phyloP scores from a whole-genome alignment of 2,797 vertebrate species.

The Atherinosoma microstoma region DNA sequence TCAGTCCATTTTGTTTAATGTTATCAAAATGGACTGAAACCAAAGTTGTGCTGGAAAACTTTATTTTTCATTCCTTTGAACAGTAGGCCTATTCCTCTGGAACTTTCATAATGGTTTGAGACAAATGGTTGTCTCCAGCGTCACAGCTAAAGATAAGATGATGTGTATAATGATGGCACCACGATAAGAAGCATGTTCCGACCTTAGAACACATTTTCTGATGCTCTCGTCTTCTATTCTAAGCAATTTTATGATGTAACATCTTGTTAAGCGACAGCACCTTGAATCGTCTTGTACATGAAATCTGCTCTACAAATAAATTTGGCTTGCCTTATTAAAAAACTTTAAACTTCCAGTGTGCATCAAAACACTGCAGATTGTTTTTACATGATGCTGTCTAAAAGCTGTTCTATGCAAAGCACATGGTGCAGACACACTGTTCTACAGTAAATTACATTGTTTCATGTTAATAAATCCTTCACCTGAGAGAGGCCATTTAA shows the following conservation, averaged over 20 bases:
- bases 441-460: slow-evolving; percentile 4
- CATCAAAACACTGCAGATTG: background rate
- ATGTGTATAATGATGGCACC: slow-evolving; percentile 1
- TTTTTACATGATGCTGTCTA: slow-evolving; percentile 10
- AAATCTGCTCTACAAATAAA: too few relatives aligned
- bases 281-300: too few relatives aligned
- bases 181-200: slow-evolving; percentile 10
- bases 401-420: slow-evolving; percentile 13
- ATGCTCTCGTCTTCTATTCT: slow-evolving; percentile 9
- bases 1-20: background rate
- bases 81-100: too few relatives aligned
- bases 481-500: slow-evolving; percentile 1
- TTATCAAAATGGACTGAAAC: background rate
- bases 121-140: background rate
- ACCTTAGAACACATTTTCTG: background rate
- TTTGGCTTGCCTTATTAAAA: background rate
- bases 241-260: slow-evolving; percentile 17
- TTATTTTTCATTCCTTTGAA: background rate
- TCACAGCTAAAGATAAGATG: slow-evolving; percentile 7
- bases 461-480: slow-evolving; percentile 4
- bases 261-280: background rate
- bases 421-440: background rate
- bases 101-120: background rate
- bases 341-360: background rate
- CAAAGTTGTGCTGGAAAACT: background rate